Conservation (phyloP, 2,113 vertebrate species). For the Eonycteris spelaea region DNA sequence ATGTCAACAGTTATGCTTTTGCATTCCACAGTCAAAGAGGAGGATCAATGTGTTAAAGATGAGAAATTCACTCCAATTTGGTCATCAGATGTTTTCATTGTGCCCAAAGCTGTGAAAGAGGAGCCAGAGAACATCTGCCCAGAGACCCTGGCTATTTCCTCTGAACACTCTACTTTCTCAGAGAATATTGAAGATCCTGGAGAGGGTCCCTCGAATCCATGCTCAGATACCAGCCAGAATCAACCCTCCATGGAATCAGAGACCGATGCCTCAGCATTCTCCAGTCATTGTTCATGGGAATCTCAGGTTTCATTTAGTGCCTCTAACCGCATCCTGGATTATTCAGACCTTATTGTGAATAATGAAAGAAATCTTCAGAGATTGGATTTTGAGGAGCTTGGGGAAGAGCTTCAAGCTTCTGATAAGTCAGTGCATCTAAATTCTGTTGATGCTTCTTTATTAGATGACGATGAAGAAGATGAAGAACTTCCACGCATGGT, state of each 20-base stretch:
- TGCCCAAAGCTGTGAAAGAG: constrained; percentile 45
- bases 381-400: constrained; percentile 46
- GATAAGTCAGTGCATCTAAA: constrained; percentile 28
- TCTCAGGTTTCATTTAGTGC: neutral
- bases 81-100: neutral
- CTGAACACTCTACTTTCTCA: neutral
- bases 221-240: neutral
- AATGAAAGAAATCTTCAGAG: constrained; percentile 36
- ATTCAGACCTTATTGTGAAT: neutral
- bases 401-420: constrained; percentile 65
- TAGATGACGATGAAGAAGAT: constrained; percentile 81
- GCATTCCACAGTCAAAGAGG: constrained; percentile 55
- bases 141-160: neutral
- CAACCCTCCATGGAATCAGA: constrained; percentile 39
- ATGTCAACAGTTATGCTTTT: neutral
- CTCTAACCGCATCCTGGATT: neutral
- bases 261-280: neutral
- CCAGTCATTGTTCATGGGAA: neutral
- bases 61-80: constrained; percentile 53
- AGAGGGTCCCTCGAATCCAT: constrained; percentile 65
- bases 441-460: neutral
- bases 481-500: constrained; percentile 82
- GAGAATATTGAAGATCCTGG: constrained; percentile 67
- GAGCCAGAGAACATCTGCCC: neutral
- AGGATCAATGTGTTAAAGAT: constrained; percentile 44